Conservation (phyloP, 2,113 vertebrate genomes). For the Serilophus lunatus region DNA sequence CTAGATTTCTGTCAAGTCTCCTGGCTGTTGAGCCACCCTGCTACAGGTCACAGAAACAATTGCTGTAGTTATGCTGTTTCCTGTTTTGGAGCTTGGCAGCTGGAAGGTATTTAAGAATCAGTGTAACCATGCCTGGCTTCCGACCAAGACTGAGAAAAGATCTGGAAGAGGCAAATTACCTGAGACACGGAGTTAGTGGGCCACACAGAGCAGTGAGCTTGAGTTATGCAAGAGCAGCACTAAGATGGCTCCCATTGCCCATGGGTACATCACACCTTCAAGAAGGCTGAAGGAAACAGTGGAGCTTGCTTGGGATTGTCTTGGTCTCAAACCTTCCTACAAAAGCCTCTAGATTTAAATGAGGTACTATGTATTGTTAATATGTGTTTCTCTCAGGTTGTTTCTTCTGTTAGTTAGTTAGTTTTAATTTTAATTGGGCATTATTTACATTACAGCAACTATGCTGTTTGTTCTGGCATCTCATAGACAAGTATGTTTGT, state of each 20-base stretch:
- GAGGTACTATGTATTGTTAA: not conserved
- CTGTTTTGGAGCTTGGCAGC: not conserved
- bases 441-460: not conserved
- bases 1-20: not conserved
- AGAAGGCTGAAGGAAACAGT: not conserved
- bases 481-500: not conserved
- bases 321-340: not conserved
- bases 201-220: not conserved
- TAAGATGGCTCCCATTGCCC: not conserved
- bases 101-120: not conserved
- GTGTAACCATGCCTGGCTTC: not conserved
- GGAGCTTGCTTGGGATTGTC: not conserved
- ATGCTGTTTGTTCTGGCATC: not conserved
- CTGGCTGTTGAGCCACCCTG: not conserved
- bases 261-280: not conserved
- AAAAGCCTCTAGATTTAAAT: not conserved
- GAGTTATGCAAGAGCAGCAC: not conserved
- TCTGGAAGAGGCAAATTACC: not conserved
- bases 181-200: fast-evolving
- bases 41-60: not conserved
- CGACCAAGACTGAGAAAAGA: not conserved
- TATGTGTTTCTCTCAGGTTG: not conserved
- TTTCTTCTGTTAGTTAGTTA: not conserved
- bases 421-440: not conserved
- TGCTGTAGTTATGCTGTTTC: not conserved